Evolutionary conservation across 92 coral and sea anemone species (phyloP), one percentile per base, ranked within the genome.

Genomic region (Virgularia gustaviana): DNA sequence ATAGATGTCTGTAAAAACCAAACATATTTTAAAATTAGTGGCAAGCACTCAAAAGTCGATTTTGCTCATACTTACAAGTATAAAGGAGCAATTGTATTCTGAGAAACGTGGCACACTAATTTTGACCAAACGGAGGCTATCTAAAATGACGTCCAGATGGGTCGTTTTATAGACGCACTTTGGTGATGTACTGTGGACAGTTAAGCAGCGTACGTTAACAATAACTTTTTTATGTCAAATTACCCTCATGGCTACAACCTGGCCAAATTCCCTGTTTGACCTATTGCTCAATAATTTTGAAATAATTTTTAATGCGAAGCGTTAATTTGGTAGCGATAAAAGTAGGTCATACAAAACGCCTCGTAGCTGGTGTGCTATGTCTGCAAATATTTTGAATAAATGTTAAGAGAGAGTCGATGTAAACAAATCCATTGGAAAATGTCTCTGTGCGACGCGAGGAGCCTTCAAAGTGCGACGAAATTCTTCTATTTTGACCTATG

Each of bases 31-130:
- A 56, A 56, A 56, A 57, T 31, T 29, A 24, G 63, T 29, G 37
- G 37, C 63, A 57, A 57, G 34, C 63, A 24, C 28, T 57, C 9
- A 57, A 57, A 57, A 57, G 19, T 57, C 36, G 63, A 57, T 57
- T 57, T 57, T 23, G 37, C 63, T 27, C n/a, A 57, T 57, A 57
- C 63, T 57, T 57, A 18, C 63, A 57, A 57, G 63, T 57, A 30
- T 18, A 41, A 24, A 11, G 28, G 63, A 41, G 63, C 34, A 57
- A 57, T n/a, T 57, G 63, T 57, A 57, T 57, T 41, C 63, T 29
- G 28, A 57, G 63, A 57, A 57, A 18, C n/a, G 28, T 29, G 10
- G 12, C 28, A 57, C 34, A 31, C 37, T 57, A 30, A 15, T 0
- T 57, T 57, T 57, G 37, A 31, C 28, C 63, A 25, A 57, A 57